Conservation (phyloP, 2,113 vertebrate genomes). For the Syngnathus typhle region DNA sequence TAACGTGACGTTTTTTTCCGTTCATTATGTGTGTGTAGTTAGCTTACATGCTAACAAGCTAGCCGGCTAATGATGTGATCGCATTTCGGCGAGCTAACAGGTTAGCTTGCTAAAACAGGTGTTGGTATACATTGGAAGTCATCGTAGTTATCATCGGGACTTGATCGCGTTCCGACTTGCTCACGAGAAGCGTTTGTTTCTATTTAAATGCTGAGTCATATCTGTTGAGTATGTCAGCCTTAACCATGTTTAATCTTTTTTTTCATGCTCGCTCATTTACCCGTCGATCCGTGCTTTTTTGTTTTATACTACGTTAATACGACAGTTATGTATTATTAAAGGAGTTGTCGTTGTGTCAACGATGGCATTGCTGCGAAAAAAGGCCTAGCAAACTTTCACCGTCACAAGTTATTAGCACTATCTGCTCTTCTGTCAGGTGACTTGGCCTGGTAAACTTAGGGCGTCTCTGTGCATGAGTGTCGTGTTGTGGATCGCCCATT, state of each 20-base stretch:
- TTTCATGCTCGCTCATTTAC: background rate
- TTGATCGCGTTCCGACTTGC: background rate
- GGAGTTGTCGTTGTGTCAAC: background rate
- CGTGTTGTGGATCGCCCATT: background rate
- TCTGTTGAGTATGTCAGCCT: background rate
- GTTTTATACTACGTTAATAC: background rate
- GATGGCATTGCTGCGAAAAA: conserved; percentile 17
- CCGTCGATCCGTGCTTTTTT: background rate
- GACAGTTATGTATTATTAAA: background rate
- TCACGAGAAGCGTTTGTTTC: background rate
- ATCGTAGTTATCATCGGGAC: background rate
- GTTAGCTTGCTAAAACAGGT: conserved; percentile 35
- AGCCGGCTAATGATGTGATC: conserved; percentile 27
- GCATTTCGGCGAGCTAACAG: conserved; percentile 27
- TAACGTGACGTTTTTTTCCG: background rate
- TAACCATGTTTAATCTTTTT: background rate
- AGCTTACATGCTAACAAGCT: conserved; percentile 18
- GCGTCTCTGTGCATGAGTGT: background rate
- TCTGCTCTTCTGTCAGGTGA: conserved; percentile 39
- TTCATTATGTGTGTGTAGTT: conserved; percentile 2
- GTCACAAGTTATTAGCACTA: background rate
- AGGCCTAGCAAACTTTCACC: conserved; percentile 23
- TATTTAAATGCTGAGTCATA: background rate
- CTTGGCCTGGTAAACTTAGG: conserved; percentile 4
- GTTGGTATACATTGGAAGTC: background rate